phyloP scores from a whole-genome alignment of 1,140 invertebrate species.

The Cherax destructor region DNA sequence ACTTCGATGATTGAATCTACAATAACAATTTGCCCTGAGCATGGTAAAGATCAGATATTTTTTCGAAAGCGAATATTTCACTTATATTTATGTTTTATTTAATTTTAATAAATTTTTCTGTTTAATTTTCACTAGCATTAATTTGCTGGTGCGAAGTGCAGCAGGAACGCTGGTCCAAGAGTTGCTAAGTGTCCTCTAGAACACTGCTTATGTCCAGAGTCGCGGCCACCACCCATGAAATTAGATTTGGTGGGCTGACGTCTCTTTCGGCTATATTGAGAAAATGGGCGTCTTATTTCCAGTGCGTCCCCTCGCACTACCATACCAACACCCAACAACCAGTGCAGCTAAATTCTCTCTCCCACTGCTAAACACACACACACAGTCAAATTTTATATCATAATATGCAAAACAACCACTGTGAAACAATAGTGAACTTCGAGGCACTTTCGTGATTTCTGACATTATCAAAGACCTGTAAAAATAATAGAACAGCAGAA shows the following conservation, averaged over 20 bases:
- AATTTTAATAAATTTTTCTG: neutral
- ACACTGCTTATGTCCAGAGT: neutral
- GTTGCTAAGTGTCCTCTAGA: neutral
- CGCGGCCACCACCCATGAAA: conserved; percentile 40
- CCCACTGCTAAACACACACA: no score
- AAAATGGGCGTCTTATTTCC: conserved; percentile 35
- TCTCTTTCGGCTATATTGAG: conserved; percentile 37
- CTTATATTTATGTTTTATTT: neutral
- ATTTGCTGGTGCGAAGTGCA: no score
- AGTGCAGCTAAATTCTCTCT: neutral
- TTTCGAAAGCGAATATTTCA: no score
- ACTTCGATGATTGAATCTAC: no score
- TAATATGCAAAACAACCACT: no score
- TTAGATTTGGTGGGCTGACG: conserved; percentile 48
- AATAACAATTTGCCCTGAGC: no score
- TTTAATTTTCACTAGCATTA: neutral
- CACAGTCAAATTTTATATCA: no score
- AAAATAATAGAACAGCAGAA: no score
- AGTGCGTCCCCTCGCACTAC: neutral
- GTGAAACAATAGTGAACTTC: no score
- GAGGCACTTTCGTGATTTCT: no score
- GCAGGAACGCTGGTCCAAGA: neutral
- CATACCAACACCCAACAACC: neutral
- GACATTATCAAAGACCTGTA: no score
- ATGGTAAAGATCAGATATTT: no score